Evolutionary conservation across 2,113 vertebrate genomes (phyloP), one percentile per base, ranked within the genome.

Genomic region (Mola mola): DNA sequence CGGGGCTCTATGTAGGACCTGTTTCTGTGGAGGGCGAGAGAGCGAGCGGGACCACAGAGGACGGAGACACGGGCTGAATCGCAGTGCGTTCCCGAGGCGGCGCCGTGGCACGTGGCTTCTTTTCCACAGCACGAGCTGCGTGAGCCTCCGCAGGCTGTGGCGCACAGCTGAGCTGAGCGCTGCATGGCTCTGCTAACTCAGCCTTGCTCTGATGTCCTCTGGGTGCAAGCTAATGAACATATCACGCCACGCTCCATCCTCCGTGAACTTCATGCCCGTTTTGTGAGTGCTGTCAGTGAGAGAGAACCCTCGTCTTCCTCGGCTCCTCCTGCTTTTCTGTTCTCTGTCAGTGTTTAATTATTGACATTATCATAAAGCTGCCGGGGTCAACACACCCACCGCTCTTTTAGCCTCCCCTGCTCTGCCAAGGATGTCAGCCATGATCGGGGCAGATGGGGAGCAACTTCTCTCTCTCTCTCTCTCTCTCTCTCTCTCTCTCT

Each of bases 191-290:
- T 81, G 82, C 79, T 80, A 78, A 80, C 68, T 87, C 81, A 82
- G 66, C 81, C 75, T 79, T 81, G 86, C 59, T 66, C 79, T 81
- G 50, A 85, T 62, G 63, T 88, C 88, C 78, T 73, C 50, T 55
- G 75, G 58, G 61, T 60, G 51, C 15, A 4, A 1, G 41, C 60
- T 79, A 75, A 85, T 83, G 71, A 86, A 86, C 69, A 66, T 29
- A 67, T 77, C 70, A 78, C 51, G 48, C 51, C 63, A 49, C 9
- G 34, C 64, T 47, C 59, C 49, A 4, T 44, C 64, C 49, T 29
- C 51, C 37, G 7, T 17, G n/a, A 56, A 65, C 33, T 34, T 36
- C 33, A 21, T 50, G n/a, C 5, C 21, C 22, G 49, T 42, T 7
- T 13, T 13, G 9, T 10, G 8, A 50, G 24, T 1, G 17, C 22